Evolutionary conservation across 2,113 vertebrate species (phyloP).

Genomic region (Panurus biarmicus): DNA sequence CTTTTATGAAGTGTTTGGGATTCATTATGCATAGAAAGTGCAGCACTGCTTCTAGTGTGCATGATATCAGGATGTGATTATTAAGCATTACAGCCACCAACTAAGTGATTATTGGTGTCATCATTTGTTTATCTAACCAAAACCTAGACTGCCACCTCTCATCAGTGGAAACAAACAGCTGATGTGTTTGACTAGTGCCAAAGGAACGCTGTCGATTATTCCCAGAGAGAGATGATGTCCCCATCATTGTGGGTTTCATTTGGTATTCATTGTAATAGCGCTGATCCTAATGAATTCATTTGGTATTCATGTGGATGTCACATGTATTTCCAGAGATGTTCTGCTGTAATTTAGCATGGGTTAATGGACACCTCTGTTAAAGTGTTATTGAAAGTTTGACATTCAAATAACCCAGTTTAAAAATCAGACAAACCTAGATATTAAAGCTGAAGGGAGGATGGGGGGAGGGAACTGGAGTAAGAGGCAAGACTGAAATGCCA

Average conservation of each 20-base stretch:
- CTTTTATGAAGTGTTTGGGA: conserved; percentile 75
- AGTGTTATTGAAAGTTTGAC: conserved; percentile 80
- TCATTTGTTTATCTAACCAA: conserved; percentile 67
- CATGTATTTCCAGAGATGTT: conserved; percentile 74
- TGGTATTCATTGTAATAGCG: conserved; percentile 70
- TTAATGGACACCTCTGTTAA: conserved; percentile 82
- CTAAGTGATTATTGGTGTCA: conserved; percentile 63
- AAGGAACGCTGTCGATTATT: conserved; percentile 50
- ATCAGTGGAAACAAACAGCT: conserved; percentile 68
- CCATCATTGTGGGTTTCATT: conserved; percentile 54
- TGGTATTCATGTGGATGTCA: conserved; percentile 79
- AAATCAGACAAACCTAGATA: conserved; percentile 74
- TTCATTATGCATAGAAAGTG: conserved; percentile 67
- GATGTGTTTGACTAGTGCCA: conserved; percentile 49
- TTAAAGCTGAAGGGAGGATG: conserved; percentile 63
- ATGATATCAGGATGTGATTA: conserved; percentile 21
- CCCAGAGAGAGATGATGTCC: conserved; percentile 48
- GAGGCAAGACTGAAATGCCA: conserved; percentile 58
- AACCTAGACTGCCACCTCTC: conserved; percentile 64
- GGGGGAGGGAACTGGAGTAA: not conserved
- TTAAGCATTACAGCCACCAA: conserved; percentile 46
- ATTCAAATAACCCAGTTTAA: conserved; percentile 80
- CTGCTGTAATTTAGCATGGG: conserved; percentile 76
- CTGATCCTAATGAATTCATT: conserved; percentile 76
- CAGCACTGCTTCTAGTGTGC: not conserved